Evolutionary conservation across 2,888 invertebrate genomes (phyloP).

Genomic region (Drosophila fungiperda): DNA sequence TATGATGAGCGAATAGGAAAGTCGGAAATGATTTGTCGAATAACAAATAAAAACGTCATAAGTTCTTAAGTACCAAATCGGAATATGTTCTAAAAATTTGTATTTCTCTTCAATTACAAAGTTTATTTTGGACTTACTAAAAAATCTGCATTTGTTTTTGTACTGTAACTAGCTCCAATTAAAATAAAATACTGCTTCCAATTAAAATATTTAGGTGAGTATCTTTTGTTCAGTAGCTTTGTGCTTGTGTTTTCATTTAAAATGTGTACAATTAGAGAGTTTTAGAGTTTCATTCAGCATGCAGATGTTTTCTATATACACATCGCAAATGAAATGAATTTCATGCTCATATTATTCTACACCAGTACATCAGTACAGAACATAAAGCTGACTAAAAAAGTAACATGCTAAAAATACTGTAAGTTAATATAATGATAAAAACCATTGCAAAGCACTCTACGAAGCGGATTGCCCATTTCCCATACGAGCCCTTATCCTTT

Average conservation of each 20-base stretch:
- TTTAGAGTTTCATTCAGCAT: not conserved
- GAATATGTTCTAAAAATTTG: not conserved
- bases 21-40: slow-evolving; percentile 25
- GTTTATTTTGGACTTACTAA: not conserved
- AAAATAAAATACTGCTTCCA: not conserved
- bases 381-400: not conserved
- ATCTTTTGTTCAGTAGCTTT: not conserved
- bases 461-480: slow-evolving; percentile 30
- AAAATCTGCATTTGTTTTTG: not conserved
- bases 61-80: not conserved
- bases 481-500: slow-evolving; percentile 33
- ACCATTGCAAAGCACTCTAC: not conserved
- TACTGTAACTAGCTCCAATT: not conserved
- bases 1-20: not conserved
- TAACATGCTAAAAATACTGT: not conserved
- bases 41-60: slow-evolving; percentile 4
- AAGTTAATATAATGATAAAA: slow-evolving; percentile 21
- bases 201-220: not conserved
- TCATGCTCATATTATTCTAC: not conserved
- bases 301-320: not conserved
- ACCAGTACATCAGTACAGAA: not conserved
- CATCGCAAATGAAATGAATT: not conserved
- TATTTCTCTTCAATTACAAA: not conserved
- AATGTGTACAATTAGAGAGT: not conserved
- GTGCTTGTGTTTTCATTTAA: not conserved